Percentiles rank a stretch among this genome's conserved stretches.
These are phyloP conservation scores for Procambarus virginalis DNA, from an alignment of 1,140 invertebrate species.

Conservation along the genomic window DNA sequence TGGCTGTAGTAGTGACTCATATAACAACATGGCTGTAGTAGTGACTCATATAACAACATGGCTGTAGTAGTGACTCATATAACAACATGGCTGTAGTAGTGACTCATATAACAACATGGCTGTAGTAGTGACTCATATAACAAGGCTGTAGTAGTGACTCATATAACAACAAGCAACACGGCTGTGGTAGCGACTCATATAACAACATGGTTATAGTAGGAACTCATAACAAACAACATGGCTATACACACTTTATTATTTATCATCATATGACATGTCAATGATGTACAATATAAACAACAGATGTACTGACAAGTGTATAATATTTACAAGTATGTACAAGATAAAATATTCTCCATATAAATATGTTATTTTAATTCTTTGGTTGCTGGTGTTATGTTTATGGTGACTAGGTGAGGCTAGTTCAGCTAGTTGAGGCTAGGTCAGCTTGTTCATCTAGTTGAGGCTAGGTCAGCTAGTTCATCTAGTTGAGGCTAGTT, in stretches of 20 bases:
- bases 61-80: no score
- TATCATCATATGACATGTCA: not conserved
- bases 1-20: no score
- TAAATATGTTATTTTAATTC: not conserved
- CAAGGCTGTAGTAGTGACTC: no score
- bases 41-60: no score
- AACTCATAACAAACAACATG: not conserved
- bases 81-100: no score
- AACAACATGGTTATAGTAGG: no score
- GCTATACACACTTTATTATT: not conserved
- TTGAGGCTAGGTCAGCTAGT: not conserved
- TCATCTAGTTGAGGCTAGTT: not conserved
- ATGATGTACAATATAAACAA: not conserved
- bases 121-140: no score
- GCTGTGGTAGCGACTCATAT: no score
- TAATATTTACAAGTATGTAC: not conserved
- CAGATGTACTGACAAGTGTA: not conserved
- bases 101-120: no score
- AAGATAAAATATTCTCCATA: not conserved
- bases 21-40: no score
- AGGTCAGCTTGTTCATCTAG: not conserved
- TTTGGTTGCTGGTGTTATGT: not conserved
- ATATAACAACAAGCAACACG: no score
- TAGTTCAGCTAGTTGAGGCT: not conserved
- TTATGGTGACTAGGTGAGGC: not conserved